Evolutionary conservation across 2,888 invertebrate genomes (phyloP).

Genomic region (Pseudoips prasinana): DNA sequence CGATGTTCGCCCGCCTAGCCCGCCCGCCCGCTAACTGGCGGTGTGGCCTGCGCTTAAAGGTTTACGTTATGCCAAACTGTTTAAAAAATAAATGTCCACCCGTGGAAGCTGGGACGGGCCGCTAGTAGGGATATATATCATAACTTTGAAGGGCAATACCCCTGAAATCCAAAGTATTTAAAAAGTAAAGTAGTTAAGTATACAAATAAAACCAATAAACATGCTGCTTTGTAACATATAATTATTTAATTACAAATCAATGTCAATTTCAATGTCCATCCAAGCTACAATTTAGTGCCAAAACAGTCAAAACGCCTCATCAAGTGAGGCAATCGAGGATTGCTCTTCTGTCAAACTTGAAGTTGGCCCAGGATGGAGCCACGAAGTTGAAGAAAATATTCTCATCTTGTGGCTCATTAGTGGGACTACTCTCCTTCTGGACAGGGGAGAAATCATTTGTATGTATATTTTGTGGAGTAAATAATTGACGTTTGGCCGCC

Average conservation of each 20-base stretch:
- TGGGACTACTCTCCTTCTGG: conserved; percentile 46
- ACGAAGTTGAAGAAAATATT: conserved; percentile 65
- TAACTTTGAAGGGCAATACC: too few relatives aligned
- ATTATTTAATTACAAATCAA: conserved; percentile 29
- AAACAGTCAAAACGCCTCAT: conserved; percentile 19
- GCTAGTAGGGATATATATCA: too few relatives aligned
- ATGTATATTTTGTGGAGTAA: conserved; percentile 70
- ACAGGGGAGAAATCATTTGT: conserved; percentile 51
- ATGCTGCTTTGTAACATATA: conserved; percentile 22
- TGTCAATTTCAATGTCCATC: conserved; percentile 22
- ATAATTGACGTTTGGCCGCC: conserved; percentile 81
- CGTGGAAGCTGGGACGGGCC: too few relatives aligned
- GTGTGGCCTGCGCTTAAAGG: too few relatives aligned
- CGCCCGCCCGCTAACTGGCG: too few relatives aligned
- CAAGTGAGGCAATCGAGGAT: conserved; percentile 75
- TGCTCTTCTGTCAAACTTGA: conserved; percentile 83
- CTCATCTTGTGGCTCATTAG: conserved; percentile 38
- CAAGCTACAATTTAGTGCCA: conserved; percentile 18
- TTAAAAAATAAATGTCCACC: too few relatives aligned
- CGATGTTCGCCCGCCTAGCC: too few relatives aligned
- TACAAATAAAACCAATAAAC: neutral
- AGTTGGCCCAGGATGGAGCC: conserved; percentile 85
- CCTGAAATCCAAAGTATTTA: too few relatives aligned
- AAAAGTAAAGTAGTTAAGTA: too few relatives aligned
- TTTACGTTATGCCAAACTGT: too few relatives aligned